Evolutionary conservation across 2,797 vertebrate species (phyloP), one percentile per base, ranked within the genome.

Genomic region (Onychomys arenicola): DNA sequence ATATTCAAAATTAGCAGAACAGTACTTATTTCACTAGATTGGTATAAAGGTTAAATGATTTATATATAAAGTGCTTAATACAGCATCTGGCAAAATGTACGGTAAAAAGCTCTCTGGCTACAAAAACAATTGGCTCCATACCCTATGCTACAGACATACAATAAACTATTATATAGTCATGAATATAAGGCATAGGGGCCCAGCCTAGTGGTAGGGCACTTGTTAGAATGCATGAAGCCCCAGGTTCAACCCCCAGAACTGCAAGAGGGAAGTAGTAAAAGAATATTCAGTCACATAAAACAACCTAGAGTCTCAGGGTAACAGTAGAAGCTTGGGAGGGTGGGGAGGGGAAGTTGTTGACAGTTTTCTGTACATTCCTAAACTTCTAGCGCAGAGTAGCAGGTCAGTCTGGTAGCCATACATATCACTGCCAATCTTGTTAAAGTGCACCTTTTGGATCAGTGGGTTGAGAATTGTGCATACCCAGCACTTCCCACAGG

Each of bases 201-300:
- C 37, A 76, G n/a, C 32, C 90, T 14, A 84, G n/a, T 37, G 59
- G n/a, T 57, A 32, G 16, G 49, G 14, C 32, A 27, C 46, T 84
- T 76, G 57, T 16, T 67, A 67, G 46, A 1, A 49, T 27, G 25
- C 37, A 76, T 65, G 57, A 40, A 13, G 11, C 34, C 46, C 67
- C 59, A 52, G 52, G n/a, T 77, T 55, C 25, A 76, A 43, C 19
- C n/a, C 17, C 25, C 40, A 63, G 27, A 29, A 34, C 34, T 52
- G 12, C 63, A 37, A 49, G 14, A 49, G 37, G 37, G 34, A 75
- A 59, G 34, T 37, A 65, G 84, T 93, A 81, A 78, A 92, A 92
- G 46, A 85, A 78, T 69, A 69, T 73, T 88, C 59, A 71, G 40
- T 89, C 63, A 65, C 34, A 91, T 81, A 43, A 27, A 94, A 87